These are phyloP conservation scores for Drosophila serrata DNA, from an alignment of 1,140 invertebrate species.

Conservation along the genomic window DNA sequence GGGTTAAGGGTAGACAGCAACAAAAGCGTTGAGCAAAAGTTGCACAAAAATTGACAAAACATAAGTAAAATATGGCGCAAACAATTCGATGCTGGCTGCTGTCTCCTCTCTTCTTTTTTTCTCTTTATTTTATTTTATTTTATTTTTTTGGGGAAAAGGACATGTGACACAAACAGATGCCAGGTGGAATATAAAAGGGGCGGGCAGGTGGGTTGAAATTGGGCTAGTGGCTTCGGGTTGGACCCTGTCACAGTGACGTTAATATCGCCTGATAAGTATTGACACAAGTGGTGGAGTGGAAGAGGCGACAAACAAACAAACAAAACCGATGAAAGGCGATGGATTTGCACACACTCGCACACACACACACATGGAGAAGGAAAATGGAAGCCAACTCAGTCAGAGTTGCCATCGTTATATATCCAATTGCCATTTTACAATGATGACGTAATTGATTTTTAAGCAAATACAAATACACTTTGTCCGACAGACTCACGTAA, in stretches of 20 bases:
- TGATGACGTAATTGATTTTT: conserved; percentile 84
- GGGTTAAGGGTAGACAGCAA: conserved; percentile 26
- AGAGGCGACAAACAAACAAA: conserved; percentile 37
- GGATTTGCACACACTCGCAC: conserved; percentile 2
- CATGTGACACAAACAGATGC: conserved; percentile 65
- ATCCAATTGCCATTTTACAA: conserved; percentile 79
- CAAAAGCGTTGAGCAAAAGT: conserved; percentile 64
- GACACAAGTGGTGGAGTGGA: conserved; percentile 56
- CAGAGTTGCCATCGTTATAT: conserved; percentile 39
- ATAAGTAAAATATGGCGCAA: conserved; percentile 79
- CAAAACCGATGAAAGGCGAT: conserved; percentile 24
- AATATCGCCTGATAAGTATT: conserved; percentile 76
- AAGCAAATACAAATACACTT: conserved; percentile 82
- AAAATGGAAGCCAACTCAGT: conserved; percentile 11
- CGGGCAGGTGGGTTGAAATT: neutral
- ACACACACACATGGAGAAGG: neutral
- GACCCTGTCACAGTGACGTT: conserved; percentile 65
- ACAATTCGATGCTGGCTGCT: conserved; percentile 33
- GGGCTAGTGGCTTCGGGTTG: neutral
- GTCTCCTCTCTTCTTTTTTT: neutral
- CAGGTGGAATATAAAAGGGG: conserved; percentile 50
- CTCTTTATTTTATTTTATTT: neutral
- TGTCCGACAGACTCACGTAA: conserved; percentile 32
- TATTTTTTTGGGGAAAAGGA: conserved; percentile 28
- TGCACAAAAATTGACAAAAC: conserved; percentile 79